phyloP scores from a whole-genome alignment of 2,797 vertebrate species.

The Sebastes ruberrimus region DNA sequence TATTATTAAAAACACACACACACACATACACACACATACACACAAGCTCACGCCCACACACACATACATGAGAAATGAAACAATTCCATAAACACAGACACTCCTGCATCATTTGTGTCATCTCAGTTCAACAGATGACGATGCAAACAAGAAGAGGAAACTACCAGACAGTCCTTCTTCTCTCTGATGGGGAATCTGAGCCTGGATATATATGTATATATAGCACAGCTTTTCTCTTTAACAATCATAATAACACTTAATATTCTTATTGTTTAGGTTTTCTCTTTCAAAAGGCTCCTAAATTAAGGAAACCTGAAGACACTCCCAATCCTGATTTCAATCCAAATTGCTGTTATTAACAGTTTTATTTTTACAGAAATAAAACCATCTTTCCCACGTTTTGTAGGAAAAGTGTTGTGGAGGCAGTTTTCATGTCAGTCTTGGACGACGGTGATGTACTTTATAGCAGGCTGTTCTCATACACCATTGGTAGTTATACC shows the following conservation, averaged over 20 bases:
- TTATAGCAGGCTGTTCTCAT: not conserved
- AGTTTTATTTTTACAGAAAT: no score
- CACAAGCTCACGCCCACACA: not conserved
- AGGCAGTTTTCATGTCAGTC: not conserved
- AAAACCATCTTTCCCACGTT: not conserved
- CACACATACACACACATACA: not conserved
- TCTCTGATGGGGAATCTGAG: not conserved
- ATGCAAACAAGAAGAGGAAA: conserved; percentile 15
- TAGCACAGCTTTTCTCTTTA: not conserved
- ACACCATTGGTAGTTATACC: no score
- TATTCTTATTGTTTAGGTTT: not conserved
- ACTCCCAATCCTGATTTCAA: not conserved
- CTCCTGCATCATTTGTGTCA: not conserved
- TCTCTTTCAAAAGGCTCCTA: not conserved
- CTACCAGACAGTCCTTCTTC: not conserved
- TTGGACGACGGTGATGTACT: not conserved
- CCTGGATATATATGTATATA: not conserved
- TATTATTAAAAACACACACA: conserved; percentile 6
- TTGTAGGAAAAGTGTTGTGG: not conserved
- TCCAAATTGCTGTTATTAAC: not conserved
- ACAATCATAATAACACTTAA: not conserved
- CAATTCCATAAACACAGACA: not conserved
- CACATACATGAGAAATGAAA: conserved; percentile 6
- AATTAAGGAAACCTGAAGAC: not conserved
- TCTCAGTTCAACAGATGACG: conserved; percentile 17